Conservation (phyloP, 2,113 vertebrate genomes). For the Amphiprion ocellaris region DNA sequence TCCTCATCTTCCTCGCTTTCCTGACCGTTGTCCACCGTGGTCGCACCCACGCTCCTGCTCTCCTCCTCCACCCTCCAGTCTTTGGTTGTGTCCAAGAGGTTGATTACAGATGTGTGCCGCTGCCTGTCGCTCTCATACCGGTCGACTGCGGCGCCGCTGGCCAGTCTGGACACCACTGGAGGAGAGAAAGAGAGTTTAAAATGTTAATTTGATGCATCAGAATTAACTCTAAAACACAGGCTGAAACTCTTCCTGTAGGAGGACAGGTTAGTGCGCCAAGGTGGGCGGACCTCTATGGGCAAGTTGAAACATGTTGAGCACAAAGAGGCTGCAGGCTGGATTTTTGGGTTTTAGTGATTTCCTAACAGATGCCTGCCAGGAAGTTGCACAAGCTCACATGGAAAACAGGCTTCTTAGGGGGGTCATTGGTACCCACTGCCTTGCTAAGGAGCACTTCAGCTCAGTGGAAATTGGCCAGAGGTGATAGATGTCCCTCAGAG, state of each 20-base stretch:
- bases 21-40: constrained; percentile 46
- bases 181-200: background rate
- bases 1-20: constrained; percentile 55
- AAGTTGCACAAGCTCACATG: constrained; percentile 1
- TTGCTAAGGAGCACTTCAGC: constrained; percentile 30
- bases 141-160: constrained; percentile 80
- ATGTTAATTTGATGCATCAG: background rate
- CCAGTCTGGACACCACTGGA: constrained; percentile 73
- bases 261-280: constrained; percentile 35
- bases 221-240: background rate
- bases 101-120: constrained; percentile 77
- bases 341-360: constrained; percentile 20
- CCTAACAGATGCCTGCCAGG: constrained; percentile 14
- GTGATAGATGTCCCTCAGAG: background rate
- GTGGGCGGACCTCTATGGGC: constrained; percentile 62
- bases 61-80: constrained; percentile 67
- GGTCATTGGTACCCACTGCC: background rate
- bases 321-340: constrained; percentile 7
- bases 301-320: constrained; percentile 76
- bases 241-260: constrained; percentile 11
- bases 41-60: constrained; percentile 12
- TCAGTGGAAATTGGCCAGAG: background rate
- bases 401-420: background rate
- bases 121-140: constrained; percentile 76
- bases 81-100: constrained; percentile 71